Conservation (phyloP, 2,797 vertebrate species). For the Schizopygopsis pylzovi region DNA sequence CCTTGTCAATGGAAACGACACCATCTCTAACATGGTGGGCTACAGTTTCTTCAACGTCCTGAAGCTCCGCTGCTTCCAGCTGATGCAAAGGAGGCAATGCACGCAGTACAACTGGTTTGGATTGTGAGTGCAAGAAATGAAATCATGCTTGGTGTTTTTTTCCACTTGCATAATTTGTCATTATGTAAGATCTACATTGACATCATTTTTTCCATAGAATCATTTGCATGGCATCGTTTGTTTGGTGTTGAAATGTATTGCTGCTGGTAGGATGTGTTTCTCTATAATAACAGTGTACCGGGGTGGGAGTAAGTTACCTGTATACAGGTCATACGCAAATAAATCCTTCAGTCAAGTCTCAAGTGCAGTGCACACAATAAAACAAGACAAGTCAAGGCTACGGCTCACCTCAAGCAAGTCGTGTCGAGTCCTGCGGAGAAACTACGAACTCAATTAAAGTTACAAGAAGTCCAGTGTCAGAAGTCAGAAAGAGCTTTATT, state of each 20-base stretch:
- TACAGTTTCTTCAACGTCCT: slow-evolving; percentile 88
- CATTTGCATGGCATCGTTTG: neutral
- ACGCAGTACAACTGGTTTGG: slow-evolving; percentile 85
- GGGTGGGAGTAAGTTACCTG: neutral
- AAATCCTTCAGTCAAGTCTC: neutral
- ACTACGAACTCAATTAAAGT: no score
- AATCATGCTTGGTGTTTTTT: neutral
- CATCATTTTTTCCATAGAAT: neutral
- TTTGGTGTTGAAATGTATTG: neutral
- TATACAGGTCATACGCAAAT: neutral
- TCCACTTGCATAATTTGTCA: neutral
- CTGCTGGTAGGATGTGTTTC: neutral
- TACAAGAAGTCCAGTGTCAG: no score
- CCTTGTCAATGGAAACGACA: slow-evolving; percentile 79
- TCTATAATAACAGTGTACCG: neutral
- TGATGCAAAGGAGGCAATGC: slow-evolving; percentile 79
- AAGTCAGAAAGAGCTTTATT: no score
- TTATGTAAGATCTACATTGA: neutral
- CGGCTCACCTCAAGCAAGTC: slow-evolving; percentile 20
- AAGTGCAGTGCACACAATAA: slow-evolving; percentile 3
- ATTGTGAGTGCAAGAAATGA: slow-evolving; percentile 75
- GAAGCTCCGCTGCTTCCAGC: slow-evolving; percentile 84
- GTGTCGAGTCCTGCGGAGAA: slow-evolving; percentile 16
- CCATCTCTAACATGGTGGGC: slow-evolving; percentile 84
- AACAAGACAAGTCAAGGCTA: slow-evolving; percentile 23